Evolutionary conservation across 2,797 vertebrate genomes (phyloP).

Genomic region (Paramormyrops hopkinsi): DNA sequence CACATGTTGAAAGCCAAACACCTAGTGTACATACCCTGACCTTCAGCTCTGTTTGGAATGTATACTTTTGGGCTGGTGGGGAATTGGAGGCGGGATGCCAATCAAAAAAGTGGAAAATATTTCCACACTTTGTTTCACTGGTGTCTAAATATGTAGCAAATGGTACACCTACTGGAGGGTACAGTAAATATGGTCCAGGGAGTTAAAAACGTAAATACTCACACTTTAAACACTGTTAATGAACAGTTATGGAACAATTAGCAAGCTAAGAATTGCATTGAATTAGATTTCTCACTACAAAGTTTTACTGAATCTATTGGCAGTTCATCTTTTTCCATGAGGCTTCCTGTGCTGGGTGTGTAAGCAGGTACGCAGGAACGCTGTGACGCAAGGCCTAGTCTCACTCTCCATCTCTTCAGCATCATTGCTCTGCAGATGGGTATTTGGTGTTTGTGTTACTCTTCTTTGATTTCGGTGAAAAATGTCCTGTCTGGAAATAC

Average conservation of each 20-base stretch:
- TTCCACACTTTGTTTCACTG: background rate
- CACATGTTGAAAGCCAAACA: background rate
- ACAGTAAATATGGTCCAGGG: background rate
- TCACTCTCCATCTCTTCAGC: background rate
- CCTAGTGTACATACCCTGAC: background rate
- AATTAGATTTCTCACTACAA: background rate
- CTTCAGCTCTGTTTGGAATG: constrained; percentile 15
- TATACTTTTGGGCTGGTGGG: background rate
- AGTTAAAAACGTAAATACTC: background rate
- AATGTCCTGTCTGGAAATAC: background rate
- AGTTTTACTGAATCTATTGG: background rate
- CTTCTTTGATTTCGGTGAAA: background rate
- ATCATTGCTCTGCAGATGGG: background rate
- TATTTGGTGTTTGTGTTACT: background rate
- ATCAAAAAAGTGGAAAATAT: background rate
- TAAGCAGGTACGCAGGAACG: background rate
- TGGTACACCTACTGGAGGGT: background rate
- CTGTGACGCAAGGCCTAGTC: background rate
- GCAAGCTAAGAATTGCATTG: background rate
- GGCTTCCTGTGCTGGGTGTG: background rate
- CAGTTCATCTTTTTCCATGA: background rate
- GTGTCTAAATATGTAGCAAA: constrained; percentile 1
- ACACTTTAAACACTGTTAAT: background rate
- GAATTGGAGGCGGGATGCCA: background rate
- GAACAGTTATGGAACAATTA: background rate